Conservation (phyloP, 2,888 invertebrate genomes). For the Saturnia pavonia region DNA sequence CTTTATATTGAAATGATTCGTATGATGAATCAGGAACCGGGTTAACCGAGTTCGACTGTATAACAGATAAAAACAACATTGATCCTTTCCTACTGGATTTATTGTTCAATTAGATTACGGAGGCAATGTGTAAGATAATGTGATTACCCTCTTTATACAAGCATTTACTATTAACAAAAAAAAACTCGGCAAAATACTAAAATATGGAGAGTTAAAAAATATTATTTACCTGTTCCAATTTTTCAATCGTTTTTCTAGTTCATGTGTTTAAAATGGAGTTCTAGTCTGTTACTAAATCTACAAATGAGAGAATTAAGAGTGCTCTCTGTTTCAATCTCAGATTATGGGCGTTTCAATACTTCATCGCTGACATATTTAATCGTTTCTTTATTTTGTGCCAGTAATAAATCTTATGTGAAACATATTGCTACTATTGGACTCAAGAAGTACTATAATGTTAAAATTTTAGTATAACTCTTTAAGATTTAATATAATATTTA, state of each 20-base stretch:
- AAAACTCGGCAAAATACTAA: neutral
- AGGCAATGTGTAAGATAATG: conserved; percentile 42
- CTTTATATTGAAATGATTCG: conserved; percentile 47
- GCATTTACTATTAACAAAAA: neutral
- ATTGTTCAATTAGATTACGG: conserved; percentile 41
- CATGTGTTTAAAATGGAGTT: neutral
- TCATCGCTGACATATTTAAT: conserved; percentile 7
- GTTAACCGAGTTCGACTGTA: conserved; percentile 51
- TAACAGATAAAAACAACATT: conserved; percentile 47
- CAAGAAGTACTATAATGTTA: neutral
- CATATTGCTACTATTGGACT: neutral
- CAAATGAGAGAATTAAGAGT: neutral
- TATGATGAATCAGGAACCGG: conserved; percentile 50
- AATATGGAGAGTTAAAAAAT: neutral
- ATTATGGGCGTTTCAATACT: too few species aligned
- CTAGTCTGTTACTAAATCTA: conserved; percentile 1
- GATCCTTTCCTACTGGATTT: conserved; percentile 46
- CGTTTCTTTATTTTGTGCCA: neutral
- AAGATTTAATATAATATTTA: neutral
- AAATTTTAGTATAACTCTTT: neutral
- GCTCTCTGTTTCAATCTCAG: neutral
- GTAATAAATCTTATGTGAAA: neutral
- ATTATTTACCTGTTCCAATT: neutral
- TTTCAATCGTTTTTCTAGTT: neutral
- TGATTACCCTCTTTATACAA: conserved; percentile 34